Percentiles rank a stretch among this genome's conserved stretches.
These are phyloP conservation scores for Heteronetta atricapilla DNA, from an alignment of 2,113 vertebrate genomes.

Conservation along the genomic window DNA sequence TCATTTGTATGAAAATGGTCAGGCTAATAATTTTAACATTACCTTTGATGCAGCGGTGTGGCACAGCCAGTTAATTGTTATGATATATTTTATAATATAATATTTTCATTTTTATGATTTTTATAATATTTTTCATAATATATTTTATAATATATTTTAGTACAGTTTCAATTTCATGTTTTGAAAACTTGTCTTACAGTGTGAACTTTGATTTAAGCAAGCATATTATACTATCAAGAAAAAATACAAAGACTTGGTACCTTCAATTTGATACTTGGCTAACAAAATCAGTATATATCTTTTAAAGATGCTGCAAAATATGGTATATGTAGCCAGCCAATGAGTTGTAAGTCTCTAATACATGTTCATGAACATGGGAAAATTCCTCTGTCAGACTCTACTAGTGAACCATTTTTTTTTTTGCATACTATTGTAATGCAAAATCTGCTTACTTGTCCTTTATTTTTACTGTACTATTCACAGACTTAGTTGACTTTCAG, in stretches of 20 bases:
- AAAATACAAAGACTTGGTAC: accelerated
- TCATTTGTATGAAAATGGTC: background rate
- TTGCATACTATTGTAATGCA: background rate
- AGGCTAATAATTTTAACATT: background rate
- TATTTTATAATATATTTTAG: background rate
- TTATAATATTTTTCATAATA: background rate
- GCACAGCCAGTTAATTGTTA: background rate
- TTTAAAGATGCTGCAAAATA: background rate
- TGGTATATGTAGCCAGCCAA: background rate
- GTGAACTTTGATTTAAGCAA: background rate
- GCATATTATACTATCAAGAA: background rate
- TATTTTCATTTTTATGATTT: background rate
- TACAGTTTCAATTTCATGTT: background rate
- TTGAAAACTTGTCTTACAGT: background rate
- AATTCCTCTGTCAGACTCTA: background rate
- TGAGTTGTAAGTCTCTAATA: background rate
- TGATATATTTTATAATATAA: too few species aligned
- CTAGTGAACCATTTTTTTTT: too few species aligned
- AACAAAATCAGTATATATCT: background rate
- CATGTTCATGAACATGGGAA: background rate
- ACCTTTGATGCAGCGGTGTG: background rate
- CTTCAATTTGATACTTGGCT: background rate
- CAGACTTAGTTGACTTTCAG: background rate
- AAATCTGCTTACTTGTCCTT: background rate
- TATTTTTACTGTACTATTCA: background rate